phyloP scores from a whole-genome alignment of 2,113 vertebrate genomes.

The Strix uralensis region DNA sequence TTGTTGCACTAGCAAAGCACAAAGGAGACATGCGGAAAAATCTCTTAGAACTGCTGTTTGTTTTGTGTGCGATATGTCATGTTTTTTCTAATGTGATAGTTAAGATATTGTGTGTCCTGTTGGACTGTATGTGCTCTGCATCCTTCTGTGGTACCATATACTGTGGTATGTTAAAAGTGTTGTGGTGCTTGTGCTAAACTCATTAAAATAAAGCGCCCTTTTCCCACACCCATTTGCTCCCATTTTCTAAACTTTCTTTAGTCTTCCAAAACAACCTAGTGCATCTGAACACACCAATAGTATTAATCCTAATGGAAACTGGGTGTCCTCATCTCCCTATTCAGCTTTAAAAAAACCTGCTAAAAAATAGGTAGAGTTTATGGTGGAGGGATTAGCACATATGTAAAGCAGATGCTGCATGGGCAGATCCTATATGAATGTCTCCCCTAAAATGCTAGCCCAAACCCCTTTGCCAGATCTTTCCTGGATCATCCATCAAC shows the following conservation, averaged over 20 bases:
- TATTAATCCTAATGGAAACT: not conserved
- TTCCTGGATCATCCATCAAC: not conserved
- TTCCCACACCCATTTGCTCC: not conserved
- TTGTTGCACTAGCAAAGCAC: not conserved
- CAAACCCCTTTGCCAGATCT: not conserved
- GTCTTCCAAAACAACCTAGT: not conserved
- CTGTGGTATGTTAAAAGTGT: not conserved
- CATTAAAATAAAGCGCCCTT: not conserved
- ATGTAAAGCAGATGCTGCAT: accelerated
- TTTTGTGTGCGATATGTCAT: not conserved
- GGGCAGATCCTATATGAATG: not conserved
- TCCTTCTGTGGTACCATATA: not conserved
- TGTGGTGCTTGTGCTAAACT: not conserved
- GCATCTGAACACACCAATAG: not conserved
- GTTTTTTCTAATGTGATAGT: not conserved
- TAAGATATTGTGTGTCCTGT: not conserved
- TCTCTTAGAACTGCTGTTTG: not conserved
- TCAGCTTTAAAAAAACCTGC: not conserved
- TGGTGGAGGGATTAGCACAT: not conserved
- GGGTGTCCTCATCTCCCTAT: not conserved
- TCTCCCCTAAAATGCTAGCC: not conserved
- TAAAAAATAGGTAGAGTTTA: not conserved
- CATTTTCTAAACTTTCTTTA: not conserved
- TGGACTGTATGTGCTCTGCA: not conserved
- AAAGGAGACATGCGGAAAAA: not conserved